Base-by-base conservation (phyloP, 2,113 vertebrate species). In the Apaloderma vittatum region DNA sequence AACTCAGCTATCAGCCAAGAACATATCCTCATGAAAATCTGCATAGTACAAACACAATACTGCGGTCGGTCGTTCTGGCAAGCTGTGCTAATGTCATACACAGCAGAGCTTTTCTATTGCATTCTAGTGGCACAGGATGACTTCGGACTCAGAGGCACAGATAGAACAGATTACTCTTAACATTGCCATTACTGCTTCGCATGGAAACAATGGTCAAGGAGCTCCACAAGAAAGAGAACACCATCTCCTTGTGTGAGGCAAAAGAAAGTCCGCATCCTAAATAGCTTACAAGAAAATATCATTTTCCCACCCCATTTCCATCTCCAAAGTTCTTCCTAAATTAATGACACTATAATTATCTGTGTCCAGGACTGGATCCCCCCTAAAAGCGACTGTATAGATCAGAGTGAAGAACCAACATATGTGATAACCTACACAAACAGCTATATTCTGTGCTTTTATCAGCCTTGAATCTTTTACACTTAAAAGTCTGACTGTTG, bases 1-100 rank as follows among this genome's bases (percentile, higher is more conserved):
- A 75, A 76, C 61, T 29, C 57, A 76, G 55, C 52, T 63, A 74
- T 68, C 61, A 34, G 93, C 87, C 93, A 96, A 95, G 86, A 96
- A 95, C 10, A 11, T 58, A 90, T 82, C 77, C n/a, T 72, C 48
- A 57, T 51, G 46, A 93, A 95, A 96, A 93, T 67, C 23, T 75
- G 57, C 43, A 61, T 0, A 84, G 77, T 37, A 63, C 45, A 84
- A 94, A 75, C 62, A 94, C 63, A 93, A 68, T 62, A 40, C 27
- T 45, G 66, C 3, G 6, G 36, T 81, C 3, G 6, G 36, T 81
- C 70, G 65, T 61, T 82, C 80, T 82, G 87, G 57, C 91, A 88
- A 95, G 54, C 1, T 52, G 20, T 23, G 30, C 58, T 75, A 0
- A 89, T 70, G 52, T 81, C 81, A 74, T 3, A 52, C 57, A 77